These are phyloP conservation scores for Acrobeloides nanus DNA, from an alignment of 2,888 invertebrate species.

Conservation along the genomic window DNA sequence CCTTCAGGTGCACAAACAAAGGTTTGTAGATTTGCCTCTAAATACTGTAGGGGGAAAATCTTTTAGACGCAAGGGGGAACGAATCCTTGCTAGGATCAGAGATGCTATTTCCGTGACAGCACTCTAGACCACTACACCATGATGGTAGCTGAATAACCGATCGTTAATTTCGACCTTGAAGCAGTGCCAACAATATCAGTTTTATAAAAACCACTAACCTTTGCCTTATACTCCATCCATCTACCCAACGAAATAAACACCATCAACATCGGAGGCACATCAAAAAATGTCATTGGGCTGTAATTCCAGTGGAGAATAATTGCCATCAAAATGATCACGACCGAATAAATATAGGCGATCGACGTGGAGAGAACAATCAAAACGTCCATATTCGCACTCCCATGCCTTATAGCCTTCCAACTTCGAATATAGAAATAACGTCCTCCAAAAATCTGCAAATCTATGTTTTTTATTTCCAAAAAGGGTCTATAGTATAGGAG, in stretches of 20 bases:
- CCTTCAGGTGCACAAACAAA: no score
- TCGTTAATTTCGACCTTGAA: no score
- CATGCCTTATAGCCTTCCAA: constrained; percentile 78
- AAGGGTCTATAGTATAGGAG: no score
- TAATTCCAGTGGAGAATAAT: constrained; percentile 61
- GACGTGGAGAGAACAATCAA: constrained; percentile 96
- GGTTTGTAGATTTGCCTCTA: no score
- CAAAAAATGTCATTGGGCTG: constrained; percentile 94
- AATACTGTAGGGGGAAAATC: no score
- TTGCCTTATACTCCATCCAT: constrained; percentile 96
- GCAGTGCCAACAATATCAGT: no score
- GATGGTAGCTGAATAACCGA: no score
- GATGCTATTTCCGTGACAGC: no score
- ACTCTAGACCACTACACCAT: no score
- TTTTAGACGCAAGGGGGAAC: no score
- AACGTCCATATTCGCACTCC: constrained; percentile 92
- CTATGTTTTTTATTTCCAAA: no score
- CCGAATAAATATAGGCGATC: constrained; percentile 84
- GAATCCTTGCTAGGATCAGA: no score
- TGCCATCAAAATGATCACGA: constrained; percentile 58
- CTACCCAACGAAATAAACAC: constrained; percentile 91
- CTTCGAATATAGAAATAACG: constrained; percentile 93
- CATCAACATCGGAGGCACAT: constrained; percentile 95
- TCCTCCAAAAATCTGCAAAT: constrained; percentile 72
- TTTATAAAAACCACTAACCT: constrained; percentile 67